Evolutionary conservation across 2,888 invertebrate species (phyloP), one percentile per base, ranked within the genome.

Genomic region (Apodemia zela): DNA sequence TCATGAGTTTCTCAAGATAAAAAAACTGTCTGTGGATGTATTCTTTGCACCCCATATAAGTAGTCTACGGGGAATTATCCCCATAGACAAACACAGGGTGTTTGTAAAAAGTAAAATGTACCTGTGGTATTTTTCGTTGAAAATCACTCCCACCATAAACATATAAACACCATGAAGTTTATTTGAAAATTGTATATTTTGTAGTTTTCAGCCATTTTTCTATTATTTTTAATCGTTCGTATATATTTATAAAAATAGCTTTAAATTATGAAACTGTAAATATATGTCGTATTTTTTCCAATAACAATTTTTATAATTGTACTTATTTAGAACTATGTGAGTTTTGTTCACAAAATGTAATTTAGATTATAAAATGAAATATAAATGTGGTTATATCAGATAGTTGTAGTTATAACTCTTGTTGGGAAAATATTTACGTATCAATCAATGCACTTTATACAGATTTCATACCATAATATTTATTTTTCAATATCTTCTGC

Each of bases 191-290:
- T 54, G 21, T 54, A 54, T 54, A 54, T 54, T 54, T 51, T 21
- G 51, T 51, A 51, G 13, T 51, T 51, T 49, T 51, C 51, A 51
- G 51, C 21, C 51, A 51, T 11, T 51, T 51, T 51, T 51, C 51
- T 51, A 51, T 51, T 51, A 18, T 21, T 51, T 49, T 18, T 51
- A 21, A 51, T 18, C 2, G 21, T 51, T 21, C 51, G 51, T 51
- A 21, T 51, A 38, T 38, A 51, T 51, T 51, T 51, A 51, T 51
- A 51, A 51, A 51, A 18, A 18, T 49, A 51, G 51, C 51, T 51
- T 51, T 51, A 51, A 51, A 51, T 51, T 51, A 51, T 51, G 51
- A 18, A 18, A 18, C 21, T 51, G 51, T 51, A 51, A 51, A 51
- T 51, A 51, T 51, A 11, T 51, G 51, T 51, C 51, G 51, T 51